Conservation (phyloP, 2,113 vertebrate species). For the Bostrychus sinensis region DNA sequence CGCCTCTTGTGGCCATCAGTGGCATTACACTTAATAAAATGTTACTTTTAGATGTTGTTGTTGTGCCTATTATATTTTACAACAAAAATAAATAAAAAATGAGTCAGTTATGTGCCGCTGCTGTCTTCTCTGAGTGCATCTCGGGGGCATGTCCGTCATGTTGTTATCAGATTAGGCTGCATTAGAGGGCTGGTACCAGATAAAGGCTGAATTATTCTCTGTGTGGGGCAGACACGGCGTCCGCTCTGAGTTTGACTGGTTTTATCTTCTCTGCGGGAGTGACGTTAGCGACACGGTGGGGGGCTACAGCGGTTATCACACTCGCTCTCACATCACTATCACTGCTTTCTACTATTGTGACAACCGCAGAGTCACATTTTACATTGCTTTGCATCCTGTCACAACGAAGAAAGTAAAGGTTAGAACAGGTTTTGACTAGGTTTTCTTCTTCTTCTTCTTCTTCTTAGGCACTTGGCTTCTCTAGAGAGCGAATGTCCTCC, state of each 20-base stretch:
- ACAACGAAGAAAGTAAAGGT: too few species aligned
- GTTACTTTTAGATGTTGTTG: too few species aligned
- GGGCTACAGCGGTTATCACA: background rate
- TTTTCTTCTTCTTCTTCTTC: too few species aligned
- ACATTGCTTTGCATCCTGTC: constrained; percentile 27
- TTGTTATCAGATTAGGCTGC: background rate
- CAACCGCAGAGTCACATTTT: background rate
- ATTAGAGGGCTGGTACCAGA: background rate
- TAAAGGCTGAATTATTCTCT: background rate
- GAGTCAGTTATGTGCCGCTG: background rate
- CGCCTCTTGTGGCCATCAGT: too few species aligned
- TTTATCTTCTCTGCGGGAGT: constrained; percentile 3
- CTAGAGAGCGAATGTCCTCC: too few species aligned
- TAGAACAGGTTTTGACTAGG: too few species aligned
- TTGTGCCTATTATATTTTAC: too few species aligned
- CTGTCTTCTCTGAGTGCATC: background rate
- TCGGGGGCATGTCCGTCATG: constrained; percentile 5
- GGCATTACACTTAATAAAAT: too few species aligned
- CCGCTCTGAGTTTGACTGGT: background rate
- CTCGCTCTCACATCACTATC: background rate
- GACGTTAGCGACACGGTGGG: constrained; percentile 3
- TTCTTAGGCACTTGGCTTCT: too few species aligned
- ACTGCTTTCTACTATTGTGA: background rate
- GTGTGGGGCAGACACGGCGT: background rate
- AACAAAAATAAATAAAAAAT: too few species aligned